Base-by-base conservation (phyloP, 2,888 invertebrate genomes). In the Leptinotarsa rubiginosa region DNA sequence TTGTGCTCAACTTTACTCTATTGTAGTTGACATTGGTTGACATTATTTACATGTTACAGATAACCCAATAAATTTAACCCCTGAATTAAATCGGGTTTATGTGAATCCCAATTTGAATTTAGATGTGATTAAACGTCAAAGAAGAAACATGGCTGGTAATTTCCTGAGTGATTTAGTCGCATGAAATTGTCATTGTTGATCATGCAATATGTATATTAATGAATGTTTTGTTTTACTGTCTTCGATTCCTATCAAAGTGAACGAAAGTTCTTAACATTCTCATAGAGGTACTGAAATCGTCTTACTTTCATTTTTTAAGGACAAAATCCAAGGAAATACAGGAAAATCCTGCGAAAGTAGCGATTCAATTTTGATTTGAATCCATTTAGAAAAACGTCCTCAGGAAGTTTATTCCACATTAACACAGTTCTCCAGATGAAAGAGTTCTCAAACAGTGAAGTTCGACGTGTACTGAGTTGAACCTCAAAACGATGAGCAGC, bases 121-220 rank as follows among this genome's bases (percentile, higher is more conserved):
- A 71, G 68, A 77, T 74, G 74, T 73, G 75, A 78, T 79, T 77
- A 77, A 76, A 78, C 70, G 80, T 78, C 77, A 79, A 78, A 77
- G 71, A 76, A 78, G 78, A 76, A 75, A 75, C 72, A 77, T 77
- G 73, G 75, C 49, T 70, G 73, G 77, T 79, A 78, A 80, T 80
- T 78, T 77, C 71, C 73, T 69, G 77, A 65, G 72, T 74, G 77
- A 78, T 74, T 78, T 70, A 64, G 77, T 77, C 77, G 70, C 75
- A 79, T 76, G 76, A 70, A 77, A 79, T 76, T 75, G 78, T 78
- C 75, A 75, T 78, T 69, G 73, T 75, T 71, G 70, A 78, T 78
- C 80, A 80, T 79, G 80, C 80, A 76, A 80, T 79, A 76, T 72
- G 75, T 76, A 77, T 80, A 80, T 80, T 80, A 80, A 80, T 80